phyloP scores from a whole-genome alignment of 2,113 vertebrate genomes.

The Eptesicus fuscus region DNA sequence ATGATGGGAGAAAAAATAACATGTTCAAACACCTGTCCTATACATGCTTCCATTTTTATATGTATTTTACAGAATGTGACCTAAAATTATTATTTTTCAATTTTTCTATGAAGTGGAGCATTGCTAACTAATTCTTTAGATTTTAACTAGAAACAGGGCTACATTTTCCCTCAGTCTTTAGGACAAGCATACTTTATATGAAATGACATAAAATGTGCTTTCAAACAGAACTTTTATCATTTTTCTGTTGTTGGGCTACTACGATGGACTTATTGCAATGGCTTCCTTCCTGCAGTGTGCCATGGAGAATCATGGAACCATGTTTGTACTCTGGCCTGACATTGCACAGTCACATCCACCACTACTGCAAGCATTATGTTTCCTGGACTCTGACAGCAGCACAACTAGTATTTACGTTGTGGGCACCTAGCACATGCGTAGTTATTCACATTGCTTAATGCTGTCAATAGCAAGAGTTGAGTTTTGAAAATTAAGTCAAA shows the following conservation, averaged over 20 bases:
- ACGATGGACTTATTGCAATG: not conserved
- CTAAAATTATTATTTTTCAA: not conserved
- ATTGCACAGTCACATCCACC: not conserved
- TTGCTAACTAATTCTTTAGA: not conserved
- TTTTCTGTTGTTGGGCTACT: not conserved
- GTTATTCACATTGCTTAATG: not conserved
- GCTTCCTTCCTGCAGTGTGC: not conserved
- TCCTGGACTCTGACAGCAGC: not conserved
- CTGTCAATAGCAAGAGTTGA: not conserved
- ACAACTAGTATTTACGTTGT: not conserved
- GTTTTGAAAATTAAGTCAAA: not conserved
- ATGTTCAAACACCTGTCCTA: not conserved
- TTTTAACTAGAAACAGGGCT: not conserved
- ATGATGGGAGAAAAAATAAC: not conserved
- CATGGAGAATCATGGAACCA: not conserved
- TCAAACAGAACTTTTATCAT: not conserved
- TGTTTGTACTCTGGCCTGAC: not conserved
- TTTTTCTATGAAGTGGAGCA: not conserved
- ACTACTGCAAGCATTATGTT: not conserved
- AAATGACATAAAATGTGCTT: not conserved
- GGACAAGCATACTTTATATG: not conserved
- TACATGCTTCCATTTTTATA: not conserved
- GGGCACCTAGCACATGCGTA: not conserved
- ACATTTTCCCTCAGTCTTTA: fast-evolving
- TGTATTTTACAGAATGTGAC: not conserved